Base-by-base conservation (phyloP, 2,797 vertebrate species). In the Chiroxiphia lanceolata region DNA sequence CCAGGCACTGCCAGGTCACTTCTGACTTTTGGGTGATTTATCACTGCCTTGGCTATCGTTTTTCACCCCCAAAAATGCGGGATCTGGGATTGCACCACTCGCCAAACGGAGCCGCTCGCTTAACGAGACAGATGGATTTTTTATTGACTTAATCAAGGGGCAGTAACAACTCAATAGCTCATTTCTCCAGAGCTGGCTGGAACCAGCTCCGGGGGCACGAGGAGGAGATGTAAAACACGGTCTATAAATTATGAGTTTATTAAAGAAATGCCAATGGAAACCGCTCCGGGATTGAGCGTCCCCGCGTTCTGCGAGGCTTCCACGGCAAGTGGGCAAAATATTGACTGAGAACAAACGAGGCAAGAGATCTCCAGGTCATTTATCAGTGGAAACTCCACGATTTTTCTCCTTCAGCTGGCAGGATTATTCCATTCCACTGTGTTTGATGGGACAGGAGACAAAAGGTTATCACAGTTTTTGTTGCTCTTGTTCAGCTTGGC, bases 231-330 rank as follows among this genome's bases (percentile, higher is more conserved):
- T 75, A 94, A 95, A 96, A 57, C 71, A 29, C 42, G 45, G 61
- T 38, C 78, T 70, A 88, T 89, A 91, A 96, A 95, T 96, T 82
- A 92, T 25, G 72, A 83, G 75, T 82, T 95, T 94, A 93, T 95
- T 93, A 95, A 89, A 77, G 89, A 87, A 81, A 81, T 59, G 94
- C 82, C 95, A 77, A 57, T 15, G 80, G 75, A 88, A 94, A 36
- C 44, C 10, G 61, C 67, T 54, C 13, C 38, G 20, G 76, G 40
- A 94, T 6, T 64, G 84, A 91, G 90, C 2, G 3, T 13, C 64
- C 13, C 68, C 57, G 16, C 1, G 6, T 83, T 65, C 71, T 44
- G 61, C 8, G 23, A 51, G 19, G 79, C 54, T 94, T 14, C 82
- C 78, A 53, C 17, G 4, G 90, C 31, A 22, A 45, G 36, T 8